Conservation (phyloP, 2,888 invertebrate species). For the Drosophila trichaetosa region DNA sequence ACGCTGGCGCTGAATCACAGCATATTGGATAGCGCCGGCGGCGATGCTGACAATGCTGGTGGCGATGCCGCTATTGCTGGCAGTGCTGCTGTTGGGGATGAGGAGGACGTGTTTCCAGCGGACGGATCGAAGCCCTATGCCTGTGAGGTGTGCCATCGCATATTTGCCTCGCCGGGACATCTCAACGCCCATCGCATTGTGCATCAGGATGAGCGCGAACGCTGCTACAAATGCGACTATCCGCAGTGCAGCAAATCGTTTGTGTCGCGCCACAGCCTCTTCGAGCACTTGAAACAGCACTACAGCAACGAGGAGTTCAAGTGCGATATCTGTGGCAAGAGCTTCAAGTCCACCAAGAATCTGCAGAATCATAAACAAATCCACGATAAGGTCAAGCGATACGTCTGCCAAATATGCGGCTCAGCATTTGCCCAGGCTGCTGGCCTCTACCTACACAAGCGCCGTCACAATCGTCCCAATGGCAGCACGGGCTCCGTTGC, state of each 20-base stretch:
- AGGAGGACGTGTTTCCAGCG: slow-evolving; percentile 37
- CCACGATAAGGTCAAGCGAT: slow-evolving; percentile 82
- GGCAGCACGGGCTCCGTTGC: slow-evolving; percentile 67
- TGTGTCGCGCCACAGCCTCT: slow-evolving; percentile 69
- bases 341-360: slow-evolving; percentile 83
- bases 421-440: slow-evolving; percentile 84
- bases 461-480: slow-evolving; percentile 79
- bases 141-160: slow-evolving; percentile 74
- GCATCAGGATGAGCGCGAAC: slow-evolving; percentile 74
- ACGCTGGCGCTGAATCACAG: slow-evolving; percentile 69
- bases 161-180: slow-evolving; percentile 68
- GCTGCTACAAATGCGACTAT: slow-evolving; percentile 77
- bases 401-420: slow-evolving; percentile 83
- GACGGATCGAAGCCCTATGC: slow-evolving; percentile 61
- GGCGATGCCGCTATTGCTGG: slow-evolving; percentile 20
- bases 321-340: slow-evolving; percentile 81
- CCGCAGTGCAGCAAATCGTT: slow-evolving; percentile 78
- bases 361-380: slow-evolving; percentile 83
- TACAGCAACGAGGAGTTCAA: slow-evolving; percentile 80
- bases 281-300: slow-evolving; percentile 78
- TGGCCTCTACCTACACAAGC: slow-evolving; percentile 82
- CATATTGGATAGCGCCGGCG: slow-evolving; percentile 54
- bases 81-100: slow-evolving; percentile 21
- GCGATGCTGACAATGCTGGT: slow-evolving; percentile 30
- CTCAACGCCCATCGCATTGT: slow-evolving; percentile 73